Evolutionary conservation across 2,113 vertebrate genomes (phyloP).

Genomic region (Pomatorhinus ruficollis): DNA sequence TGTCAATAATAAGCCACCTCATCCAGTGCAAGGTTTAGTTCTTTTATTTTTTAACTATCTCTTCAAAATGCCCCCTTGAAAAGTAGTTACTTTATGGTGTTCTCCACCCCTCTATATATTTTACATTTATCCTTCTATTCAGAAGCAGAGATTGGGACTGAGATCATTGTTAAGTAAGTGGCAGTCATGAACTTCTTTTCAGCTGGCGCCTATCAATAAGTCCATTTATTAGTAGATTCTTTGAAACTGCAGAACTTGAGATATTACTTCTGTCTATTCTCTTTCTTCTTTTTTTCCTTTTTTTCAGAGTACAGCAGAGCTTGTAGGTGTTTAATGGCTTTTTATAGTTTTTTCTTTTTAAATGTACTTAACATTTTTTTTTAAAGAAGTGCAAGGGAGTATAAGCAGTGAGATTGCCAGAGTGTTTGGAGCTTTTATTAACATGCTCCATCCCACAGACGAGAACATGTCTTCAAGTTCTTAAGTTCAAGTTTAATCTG

Average conservation of each 20-base stretch:
- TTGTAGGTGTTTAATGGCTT: background rate
- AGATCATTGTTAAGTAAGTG: background rate
- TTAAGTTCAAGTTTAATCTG: conserved; percentile 36
- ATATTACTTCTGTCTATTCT: background rate
- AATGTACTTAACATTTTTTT: background rate
- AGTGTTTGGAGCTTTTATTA: conserved; percentile 11
- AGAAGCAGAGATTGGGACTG: background rate
- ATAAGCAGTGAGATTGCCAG: background rate
- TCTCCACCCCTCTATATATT: background rate
- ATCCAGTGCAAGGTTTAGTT: background rate
- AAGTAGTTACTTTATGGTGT: background rate
- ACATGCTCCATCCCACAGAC: background rate
- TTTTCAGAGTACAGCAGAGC: background rate
- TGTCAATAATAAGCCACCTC: background rate
- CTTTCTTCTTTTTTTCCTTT: background rate
- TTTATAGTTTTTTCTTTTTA: background rate
- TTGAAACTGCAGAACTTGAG: background rate
- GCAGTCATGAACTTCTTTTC: background rate
- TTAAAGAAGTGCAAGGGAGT: background rate
- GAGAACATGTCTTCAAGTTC: background rate
- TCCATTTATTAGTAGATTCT: background rate
- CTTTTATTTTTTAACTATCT: background rate
- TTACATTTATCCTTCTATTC: background rate
- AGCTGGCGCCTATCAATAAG: background rate
- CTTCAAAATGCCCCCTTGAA: background rate